These are phyloP conservation scores for Crotalus helleri DNA, from an alignment of 2,113 vertebrate species.

Conservation along the genomic window DNA sequence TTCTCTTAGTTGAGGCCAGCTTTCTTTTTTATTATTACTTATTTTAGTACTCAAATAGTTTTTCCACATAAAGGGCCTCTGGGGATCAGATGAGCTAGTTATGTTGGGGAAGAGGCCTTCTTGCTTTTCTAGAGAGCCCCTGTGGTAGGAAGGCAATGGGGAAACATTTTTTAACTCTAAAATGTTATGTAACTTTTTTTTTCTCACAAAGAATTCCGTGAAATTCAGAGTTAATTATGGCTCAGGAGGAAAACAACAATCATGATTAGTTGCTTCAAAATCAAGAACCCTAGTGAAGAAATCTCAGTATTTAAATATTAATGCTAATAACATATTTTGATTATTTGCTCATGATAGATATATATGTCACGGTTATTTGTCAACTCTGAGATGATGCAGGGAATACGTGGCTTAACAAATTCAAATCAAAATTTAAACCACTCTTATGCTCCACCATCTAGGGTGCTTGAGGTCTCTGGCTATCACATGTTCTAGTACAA, in stretches of 20 bases:
- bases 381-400: neutral
- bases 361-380: neutral
- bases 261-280: neutral
- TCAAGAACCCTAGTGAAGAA: neutral
- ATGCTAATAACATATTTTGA: neutral
- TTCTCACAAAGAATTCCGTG: neutral
- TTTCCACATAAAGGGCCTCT: neutral
- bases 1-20: neutral
- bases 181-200: neutral
- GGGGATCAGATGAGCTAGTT: neutral
- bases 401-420: neutral
- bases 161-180: neutral
- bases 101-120: neutral
- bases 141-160: neutral
- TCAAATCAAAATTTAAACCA: neutral
- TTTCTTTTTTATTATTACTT: neutral
- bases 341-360: neutral
- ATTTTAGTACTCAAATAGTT: neutral
- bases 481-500: too few species aligned
- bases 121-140: neutral
- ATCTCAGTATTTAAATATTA: neutral
- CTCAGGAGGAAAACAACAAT: neutral
- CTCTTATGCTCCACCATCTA: neutral
- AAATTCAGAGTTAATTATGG: neutral
- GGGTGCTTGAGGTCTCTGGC: neutral